phyloP scores from a whole-genome alignment of 2,797 vertebrate species.

The Sus cebifrons region DNA sequence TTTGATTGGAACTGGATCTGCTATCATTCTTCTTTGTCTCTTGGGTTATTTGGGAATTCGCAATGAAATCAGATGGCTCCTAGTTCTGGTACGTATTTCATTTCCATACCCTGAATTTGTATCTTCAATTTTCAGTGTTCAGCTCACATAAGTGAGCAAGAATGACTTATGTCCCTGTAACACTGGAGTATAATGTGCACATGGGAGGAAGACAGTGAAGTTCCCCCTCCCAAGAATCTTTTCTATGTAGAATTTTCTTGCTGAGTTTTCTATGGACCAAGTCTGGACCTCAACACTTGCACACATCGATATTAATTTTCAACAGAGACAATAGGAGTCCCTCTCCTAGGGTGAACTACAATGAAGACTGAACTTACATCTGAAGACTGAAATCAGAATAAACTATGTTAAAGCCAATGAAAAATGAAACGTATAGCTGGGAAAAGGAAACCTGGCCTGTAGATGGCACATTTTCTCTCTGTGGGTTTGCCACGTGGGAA shows the following conservation, averaged over 20 bases:
- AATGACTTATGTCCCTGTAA: not conserved
- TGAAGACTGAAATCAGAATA: conserved; percentile 29
- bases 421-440: not conserved
- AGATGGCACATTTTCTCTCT: not conserved
- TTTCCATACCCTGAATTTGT: not conserved
- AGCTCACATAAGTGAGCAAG: not conserved
- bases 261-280: not conserved
- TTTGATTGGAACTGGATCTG: conserved; percentile 74
- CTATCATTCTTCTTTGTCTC: conserved; percentile 67
- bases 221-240: not conserved
- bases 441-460: not conserved
- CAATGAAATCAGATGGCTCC: conserved; percentile 71
- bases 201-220: not conserved
- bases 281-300: not conserved
- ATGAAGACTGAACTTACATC: conserved; percentile 8
- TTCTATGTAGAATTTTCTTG: not conserved
- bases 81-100: conserved; percentile 75
- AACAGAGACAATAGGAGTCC: not conserved
- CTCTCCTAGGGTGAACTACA: not conserved
- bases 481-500: not conserved
- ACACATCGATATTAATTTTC: conserved; percentile 35
- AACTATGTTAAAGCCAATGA: not conserved
- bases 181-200: not conserved
- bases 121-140: not conserved
- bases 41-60: conserved; percentile 78